phyloP scores from a whole-genome alignment of 2,888 invertebrate species.

The Baccha elongata region DNA sequence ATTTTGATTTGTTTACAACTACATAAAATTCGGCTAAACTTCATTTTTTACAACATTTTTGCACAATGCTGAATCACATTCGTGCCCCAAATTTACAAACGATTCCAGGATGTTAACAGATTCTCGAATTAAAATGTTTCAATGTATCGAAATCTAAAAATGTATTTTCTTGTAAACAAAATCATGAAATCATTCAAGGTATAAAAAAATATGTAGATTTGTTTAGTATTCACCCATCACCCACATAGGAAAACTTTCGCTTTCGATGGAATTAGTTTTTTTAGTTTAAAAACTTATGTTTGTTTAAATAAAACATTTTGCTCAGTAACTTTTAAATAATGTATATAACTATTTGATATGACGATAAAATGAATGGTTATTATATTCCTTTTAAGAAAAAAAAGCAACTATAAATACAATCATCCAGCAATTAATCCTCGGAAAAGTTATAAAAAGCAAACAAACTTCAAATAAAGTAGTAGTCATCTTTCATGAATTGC shows the following conservation, averaged over 20 bases:
- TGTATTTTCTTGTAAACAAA: slow-evolving; percentile 67
- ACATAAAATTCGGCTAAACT: slow-evolving; percentile 49
- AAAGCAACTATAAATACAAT: too few species aligned
- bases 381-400: too few species aligned
- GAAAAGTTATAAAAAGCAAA: too few species aligned
- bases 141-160: slow-evolving; percentile 62
- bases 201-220: slow-evolving; percentile 63
- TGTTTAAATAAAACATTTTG: neutral
- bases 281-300: neutral
- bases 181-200: slow-evolving; percentile 52
- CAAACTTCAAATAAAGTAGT: too few species aligned
- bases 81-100: slow-evolving; percentile 57
- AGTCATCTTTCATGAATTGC: too few species aligned
- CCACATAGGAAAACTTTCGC: slow-evolving; percentile 54
- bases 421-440: too few species aligned
- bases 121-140: slow-evolving; percentile 53
- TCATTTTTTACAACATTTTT: slow-evolving; percentile 66
- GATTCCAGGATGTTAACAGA: slow-evolving; percentile 45
- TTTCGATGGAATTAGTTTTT: slow-evolving; percentile 47
- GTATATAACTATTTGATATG: too few species aligned
- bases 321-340: too few species aligned
- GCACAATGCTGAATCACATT: slow-evolving; percentile 63
- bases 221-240: slow-evolving; percentile 59
- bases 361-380: too few species aligned
- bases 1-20: slow-evolving; percentile 58